Evolutionary conservation across 2,888 invertebrate genomes (phyloP), one percentile per base, ranked within the genome.

Genomic region (Trypoxylon attenuatum): DNA sequence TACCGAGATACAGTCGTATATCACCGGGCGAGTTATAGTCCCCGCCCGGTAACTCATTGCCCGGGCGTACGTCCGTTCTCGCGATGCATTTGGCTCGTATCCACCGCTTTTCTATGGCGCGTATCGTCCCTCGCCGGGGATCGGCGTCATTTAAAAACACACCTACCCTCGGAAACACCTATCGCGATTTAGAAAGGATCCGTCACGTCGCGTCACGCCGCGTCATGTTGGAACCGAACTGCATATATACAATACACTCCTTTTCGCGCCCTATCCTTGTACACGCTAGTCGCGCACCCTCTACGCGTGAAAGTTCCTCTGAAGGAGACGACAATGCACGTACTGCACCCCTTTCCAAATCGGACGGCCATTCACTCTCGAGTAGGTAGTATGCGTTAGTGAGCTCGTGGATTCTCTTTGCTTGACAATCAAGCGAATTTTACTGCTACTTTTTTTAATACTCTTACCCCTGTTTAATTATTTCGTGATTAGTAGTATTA

Each of bases 1-100:
- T 85, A 85, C 85, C 82, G 84, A 85, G 86, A 86, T 86, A 83
- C 86, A 82, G 85, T 79, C 83, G 82, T 87, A 86, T 85, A 86
- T 87, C 86, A 86, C 85, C 72, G 74, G 60, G 81, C 82, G 84
- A 84, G 85, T 85, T 86, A 85, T 86, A 86, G 85, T 85, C 83
- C 80, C 83, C 82, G 83, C 84, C 82, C 84, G 84, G 84, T 85
- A 86, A 86, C 83, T 84, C 85, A 82, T 84, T 82, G 85, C 82
- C 33, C 76, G 73, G 52, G 72, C 61, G 65, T 68, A 67, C 64
- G 71, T 68, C 72, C 69, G 73, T 71, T 74, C 71, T 75, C 67
- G 65, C 69, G 64, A 73, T 68, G 69, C 68, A 80, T 82, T 85
- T 85, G 84, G 84, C 84, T 82, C 82, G 79, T 76, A 82, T 84